These are phyloP conservation scores for Hypotaenidia philippensis DNA, from an alignment of 2,797 vertebrate genomes.

Conservation along the genomic window DNA sequence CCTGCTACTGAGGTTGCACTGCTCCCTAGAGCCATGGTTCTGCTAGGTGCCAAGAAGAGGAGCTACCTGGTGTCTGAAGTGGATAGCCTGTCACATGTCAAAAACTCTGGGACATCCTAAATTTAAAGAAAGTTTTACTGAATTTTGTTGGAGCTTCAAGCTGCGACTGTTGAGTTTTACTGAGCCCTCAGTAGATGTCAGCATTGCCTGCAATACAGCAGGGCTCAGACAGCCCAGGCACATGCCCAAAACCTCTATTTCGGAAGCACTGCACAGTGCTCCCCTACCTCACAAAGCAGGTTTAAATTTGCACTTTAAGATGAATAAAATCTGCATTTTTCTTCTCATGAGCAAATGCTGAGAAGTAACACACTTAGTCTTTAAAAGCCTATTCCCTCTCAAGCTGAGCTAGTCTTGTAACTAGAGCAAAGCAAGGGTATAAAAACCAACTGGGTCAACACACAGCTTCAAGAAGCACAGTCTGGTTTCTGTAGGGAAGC, in stretches of 20 bases:
- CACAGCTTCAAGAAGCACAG: fast-evolving
- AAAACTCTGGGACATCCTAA: background rate
- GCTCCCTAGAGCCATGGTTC: background rate
- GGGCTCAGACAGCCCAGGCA: too few relatives aligned
- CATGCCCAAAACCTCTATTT: fast-evolving
- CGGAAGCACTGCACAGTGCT: fast-evolving
- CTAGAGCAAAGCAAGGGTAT: background rate
- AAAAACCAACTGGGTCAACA: background rate
- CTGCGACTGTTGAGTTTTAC: background rate
- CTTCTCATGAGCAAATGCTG: fast-evolving
- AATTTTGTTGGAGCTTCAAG: background rate
- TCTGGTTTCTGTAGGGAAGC: background rate
- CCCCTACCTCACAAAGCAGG: fast-evolving
- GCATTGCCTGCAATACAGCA: background rate
- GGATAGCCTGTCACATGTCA: fast-evolving
- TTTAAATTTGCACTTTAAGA: fast-evolving
- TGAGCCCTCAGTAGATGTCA: constrained; percentile 43
- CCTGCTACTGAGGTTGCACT: background rate
- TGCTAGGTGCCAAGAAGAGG: background rate
- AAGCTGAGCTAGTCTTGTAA: background rate
- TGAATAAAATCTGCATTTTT: background rate
- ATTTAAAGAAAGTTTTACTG: too few relatives aligned
- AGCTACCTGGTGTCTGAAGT: background rate
- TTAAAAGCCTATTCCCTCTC: background rate
- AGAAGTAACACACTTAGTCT: fast-evolving